Evolutionary conservation across 92 coral and sea anemone species (phyloP).

Genomic region (Muricea muricata): DNA sequence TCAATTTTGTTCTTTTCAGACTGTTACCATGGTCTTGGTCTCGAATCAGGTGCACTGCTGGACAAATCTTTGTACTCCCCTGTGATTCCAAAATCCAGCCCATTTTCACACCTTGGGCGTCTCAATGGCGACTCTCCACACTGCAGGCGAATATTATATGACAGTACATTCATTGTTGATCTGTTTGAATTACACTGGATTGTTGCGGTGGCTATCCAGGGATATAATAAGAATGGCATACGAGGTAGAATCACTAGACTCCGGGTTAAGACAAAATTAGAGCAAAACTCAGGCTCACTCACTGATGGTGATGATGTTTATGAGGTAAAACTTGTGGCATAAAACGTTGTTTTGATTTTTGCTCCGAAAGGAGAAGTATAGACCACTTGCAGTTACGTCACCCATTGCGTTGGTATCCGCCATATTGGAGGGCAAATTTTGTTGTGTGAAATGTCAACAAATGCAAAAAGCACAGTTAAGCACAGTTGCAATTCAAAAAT

Average conservation of each 20-base stretch:
- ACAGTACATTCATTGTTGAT: not conserved
- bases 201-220: slow-evolving; percentile 3
- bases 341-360: too few species aligned
- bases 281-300: not conserved
- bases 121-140: not conserved
- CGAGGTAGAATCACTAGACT: not conserved
- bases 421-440: too few species aligned
- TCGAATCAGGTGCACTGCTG: slow-evolving; percentile 7
- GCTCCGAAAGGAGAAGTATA: too few species aligned
- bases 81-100: too few species aligned
- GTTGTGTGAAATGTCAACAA: too few species aligned
- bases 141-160: not conserved
- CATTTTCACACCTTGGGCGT: not conserved
- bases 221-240: not conserved
- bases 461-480: too few species aligned
- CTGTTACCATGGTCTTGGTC: not conserved
- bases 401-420: too few species aligned
- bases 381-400: too few species aligned
- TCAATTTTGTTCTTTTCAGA: not conserved
- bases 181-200: slow-evolving; percentile 13
- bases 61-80: not conserved
- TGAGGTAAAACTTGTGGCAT: not conserved
- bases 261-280: not conserved
- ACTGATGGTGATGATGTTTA: not conserved
- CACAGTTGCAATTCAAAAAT: too few species aligned